Base-by-base conservation (phyloP, 2,797 vertebrate genomes). In the Lagodon rhomboides region DNA sequence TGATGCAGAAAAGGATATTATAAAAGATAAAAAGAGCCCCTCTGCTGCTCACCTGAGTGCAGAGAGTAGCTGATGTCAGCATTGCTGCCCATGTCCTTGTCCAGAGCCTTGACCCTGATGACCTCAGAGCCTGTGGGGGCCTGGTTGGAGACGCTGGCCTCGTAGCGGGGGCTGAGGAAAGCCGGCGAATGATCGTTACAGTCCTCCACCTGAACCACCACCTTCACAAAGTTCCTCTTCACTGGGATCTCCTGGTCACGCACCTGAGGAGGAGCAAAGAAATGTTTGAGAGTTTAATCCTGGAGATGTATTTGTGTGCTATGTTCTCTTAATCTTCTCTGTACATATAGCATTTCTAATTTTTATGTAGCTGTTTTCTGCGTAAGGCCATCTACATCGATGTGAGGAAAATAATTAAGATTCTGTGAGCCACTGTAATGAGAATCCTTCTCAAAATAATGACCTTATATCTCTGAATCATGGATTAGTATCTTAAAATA, bases 171-270 rank as follows among this genome's bases (percentile, higher is more conserved):
- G 70, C 92, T 96, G 87, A 96, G 93, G 90, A 99, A 99, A 8
- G 80, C 91, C 0, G 98, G 98, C 1, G 96, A 92, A 85, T 99
- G 96, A 68, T 97, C 96, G 73, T 99, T 99, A 82, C 95, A 96
- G 88, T 95, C 97, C 77, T 98, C 95, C 75, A 99, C 96, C 0
- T 93, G 84, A 79, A 99, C 78, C 73, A 95, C 91, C 72, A 97
- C 96, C 82, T 97, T 96, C 15, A 95, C 97, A 80, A 98, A 98
- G 87, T 99, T 99, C 87, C 96, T 95, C 85, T 98, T 99, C 75
- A 98, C 96, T 16, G 97, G 98, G 27, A 99, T 97, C 87, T 97
- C 97, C 87, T 99, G 97, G 90, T 99, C 98, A 66, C 98, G 95
- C 11, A 99, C 98, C 98, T 99, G 80, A 38, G 47, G 77, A 49